A percentile compares a stretch with the other conserved stretches of the same genome.
These are phyloP conservation scores for Drosophila robusta DNA, from an alignment of 2,888 invertebrate genomes.

Conservation along the genomic window DNA sequence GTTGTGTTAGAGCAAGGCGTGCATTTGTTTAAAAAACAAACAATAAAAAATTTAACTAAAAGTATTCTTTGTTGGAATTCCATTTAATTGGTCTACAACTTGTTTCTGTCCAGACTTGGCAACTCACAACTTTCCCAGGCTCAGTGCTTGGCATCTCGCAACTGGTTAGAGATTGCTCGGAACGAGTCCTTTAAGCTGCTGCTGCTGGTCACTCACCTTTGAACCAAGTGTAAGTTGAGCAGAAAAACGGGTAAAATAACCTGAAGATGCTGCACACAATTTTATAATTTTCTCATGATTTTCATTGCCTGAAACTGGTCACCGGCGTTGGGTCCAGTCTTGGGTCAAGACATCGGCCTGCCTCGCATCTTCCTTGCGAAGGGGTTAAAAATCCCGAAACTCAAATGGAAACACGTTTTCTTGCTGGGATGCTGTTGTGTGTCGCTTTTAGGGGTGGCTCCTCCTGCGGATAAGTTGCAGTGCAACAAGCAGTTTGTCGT, in stretches of 20 bases:
- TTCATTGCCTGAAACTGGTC: conserved; percentile 58
- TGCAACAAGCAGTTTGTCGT: conserved; percentile 33
- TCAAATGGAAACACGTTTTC: conserved; percentile 46
- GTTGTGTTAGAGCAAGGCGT: conserved; percentile 20
- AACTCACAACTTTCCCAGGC: conserved; percentile 43
- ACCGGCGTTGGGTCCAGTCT: conserved; percentile 38
- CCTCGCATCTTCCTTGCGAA: conserved; percentile 30
- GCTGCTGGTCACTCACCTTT: conserved; percentile 75
- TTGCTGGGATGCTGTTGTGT: conserved; percentile 22
- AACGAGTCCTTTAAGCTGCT: conserved; percentile 40
- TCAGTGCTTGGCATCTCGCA: conserved; percentile 25
- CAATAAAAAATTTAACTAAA: conserved; percentile 36
- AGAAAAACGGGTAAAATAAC: conserved; percentile 60
- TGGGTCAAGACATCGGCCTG: conserved; percentile 40
- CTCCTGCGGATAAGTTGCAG: conserved; percentile 40
- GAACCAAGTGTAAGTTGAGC: conserved; percentile 60
- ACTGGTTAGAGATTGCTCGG: conserved; percentile 35
- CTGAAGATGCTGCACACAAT: conserved; percentile 70
- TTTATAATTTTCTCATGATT: conserved; percentile 72
- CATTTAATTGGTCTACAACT: conserved; percentile 78
- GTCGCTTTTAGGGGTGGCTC: conserved; percentile 40
- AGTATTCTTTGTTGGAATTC: conserved; percentile 65
- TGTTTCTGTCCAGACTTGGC: conserved; percentile 64
- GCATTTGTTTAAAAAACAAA: conserved; percentile 61
- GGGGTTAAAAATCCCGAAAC: conserved; percentile 50